Conservation (phyloP, 2,113 vertebrate species). For the Ophthalmotilapia sp. region DNA sequence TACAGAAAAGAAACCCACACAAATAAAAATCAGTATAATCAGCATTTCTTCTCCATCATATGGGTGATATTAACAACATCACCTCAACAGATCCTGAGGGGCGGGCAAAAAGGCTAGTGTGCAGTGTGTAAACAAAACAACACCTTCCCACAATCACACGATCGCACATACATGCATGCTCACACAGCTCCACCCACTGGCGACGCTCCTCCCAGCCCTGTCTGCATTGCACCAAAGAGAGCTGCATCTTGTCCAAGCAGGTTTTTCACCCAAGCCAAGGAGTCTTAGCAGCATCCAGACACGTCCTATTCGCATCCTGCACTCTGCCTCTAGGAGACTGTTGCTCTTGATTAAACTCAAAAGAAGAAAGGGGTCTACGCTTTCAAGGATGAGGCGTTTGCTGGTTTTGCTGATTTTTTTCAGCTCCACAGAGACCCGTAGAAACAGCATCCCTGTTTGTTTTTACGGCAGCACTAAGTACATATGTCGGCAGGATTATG, state of each 20-base stretch:
- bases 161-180: background rate
- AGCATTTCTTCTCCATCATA: background rate
- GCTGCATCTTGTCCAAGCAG: constrained; percentile 40
- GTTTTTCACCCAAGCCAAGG: constrained; percentile 10
- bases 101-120: background rate
- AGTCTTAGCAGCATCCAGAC: constrained; percentile 33
- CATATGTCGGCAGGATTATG: constrained; percentile 38
- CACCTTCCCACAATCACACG: constrained; percentile 7
- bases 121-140: constrained; percentile 23
- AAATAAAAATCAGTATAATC: background rate
- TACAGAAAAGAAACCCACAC: background rate
- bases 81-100: background rate
- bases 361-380: background rate
- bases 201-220: constrained; percentile 32
- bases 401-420: background rate
- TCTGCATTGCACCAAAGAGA: constrained; percentile 72
- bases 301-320: background rate
- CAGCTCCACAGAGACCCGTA: background rate
- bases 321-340: background rate
- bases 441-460: background rate
- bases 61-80: constrained; percentile 11
- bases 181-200: constrained; percentile 34
- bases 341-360: background rate
- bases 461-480: constrained; percentile 14
- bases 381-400: background rate